A percentile compares a stretch with the other conserved stretches of the same genome.
These are phyloP conservation scores for Cantharis nigra DNA, from an alignment of 2,888 invertebrate genomes.

Conservation along the genomic window DNA sequence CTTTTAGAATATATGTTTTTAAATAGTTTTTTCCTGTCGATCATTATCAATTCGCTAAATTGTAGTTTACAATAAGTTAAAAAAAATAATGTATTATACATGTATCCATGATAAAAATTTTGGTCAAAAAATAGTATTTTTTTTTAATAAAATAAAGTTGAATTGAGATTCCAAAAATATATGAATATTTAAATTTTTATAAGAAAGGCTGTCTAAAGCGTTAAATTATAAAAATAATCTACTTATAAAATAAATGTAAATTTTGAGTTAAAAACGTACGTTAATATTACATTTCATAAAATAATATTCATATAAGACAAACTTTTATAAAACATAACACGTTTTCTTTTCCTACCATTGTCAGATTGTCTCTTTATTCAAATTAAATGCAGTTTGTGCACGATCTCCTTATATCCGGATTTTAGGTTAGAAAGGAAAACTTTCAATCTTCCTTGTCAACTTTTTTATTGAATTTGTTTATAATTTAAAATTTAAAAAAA, in stretches of 20 bases:
- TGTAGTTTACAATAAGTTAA: too few species aligned
- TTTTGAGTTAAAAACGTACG: neutral
- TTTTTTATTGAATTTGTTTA: neutral
- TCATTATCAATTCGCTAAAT: too few species aligned
- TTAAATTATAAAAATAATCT: neutral
- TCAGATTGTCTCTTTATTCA: conserved; percentile 30
- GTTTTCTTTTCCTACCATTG: conserved; percentile 29
- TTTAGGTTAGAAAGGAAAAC: conserved; percentile 4
- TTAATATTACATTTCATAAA: neutral
- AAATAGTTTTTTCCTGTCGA: too few species aligned
- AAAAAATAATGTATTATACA: too few species aligned
- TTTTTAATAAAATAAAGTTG: neutral
- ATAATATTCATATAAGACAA: conserved; percentile 1
- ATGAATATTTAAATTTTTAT: neutral
- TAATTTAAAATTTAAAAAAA: neutral
- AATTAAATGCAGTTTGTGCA: conserved; percentile 34
- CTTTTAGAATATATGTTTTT: too few species aligned
- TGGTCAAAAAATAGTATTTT: neutral
- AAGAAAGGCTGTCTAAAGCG: neutral
- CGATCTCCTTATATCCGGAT: conserved; percentile 28
- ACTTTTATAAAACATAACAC: conserved; percentile 27
- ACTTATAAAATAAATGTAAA: neutral
- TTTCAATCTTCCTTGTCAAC: neutral
- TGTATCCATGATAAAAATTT: too few species aligned
- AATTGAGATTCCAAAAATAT: neutral